Evolutionary conservation across 2,888 invertebrate species (phyloP).

Genomic region (Nysson spinosus): DNA sequence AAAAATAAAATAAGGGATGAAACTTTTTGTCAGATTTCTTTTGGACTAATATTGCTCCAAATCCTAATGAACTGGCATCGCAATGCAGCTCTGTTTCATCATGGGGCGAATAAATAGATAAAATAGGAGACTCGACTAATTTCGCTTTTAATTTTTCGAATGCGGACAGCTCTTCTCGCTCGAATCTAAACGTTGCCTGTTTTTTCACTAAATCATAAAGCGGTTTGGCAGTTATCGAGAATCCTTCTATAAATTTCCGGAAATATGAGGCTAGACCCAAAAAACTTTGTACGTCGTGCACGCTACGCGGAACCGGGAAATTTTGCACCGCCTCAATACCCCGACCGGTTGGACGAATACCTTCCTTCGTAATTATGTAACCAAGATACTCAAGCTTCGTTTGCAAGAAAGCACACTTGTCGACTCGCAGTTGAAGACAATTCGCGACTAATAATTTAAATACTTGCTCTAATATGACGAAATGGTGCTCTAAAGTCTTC

Average conservation of each 20-base stretch:
- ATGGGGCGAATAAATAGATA: too few relatives aligned
- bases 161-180: too few relatives aligned
- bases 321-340: not conserved
- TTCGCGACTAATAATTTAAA: not conserved
- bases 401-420: not conserved
- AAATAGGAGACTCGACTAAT: too few relatives aligned
- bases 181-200: not conserved
- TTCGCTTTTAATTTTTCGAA: too few relatives aligned
- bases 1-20: slow-evolving; percentile 66
- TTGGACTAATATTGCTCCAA: slow-evolving; percentile 66
- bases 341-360: not conserved
- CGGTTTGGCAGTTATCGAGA: not conserved
- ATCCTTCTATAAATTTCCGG: slow-evolving; percentile 7
- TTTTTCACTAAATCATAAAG: not conserved
- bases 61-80: slow-evolving; percentile 60
- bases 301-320: slow-evolving; percentile 1
- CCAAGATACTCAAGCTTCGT: not conserved
- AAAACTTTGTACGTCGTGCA: too few relatives aligned
- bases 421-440: not conserved
- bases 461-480: too few relatives aligned
- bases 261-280: too few relatives aligned
- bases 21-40: slow-evolving; percentile 56
- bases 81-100: not conserved
- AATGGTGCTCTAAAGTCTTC: not conserved
- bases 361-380: not conserved